Evolutionary conservation across 2,797 vertebrate genomes (phyloP), one percentile per base, ranked within the genome.

Genomic region (Sandelia bainsii): DNA sequence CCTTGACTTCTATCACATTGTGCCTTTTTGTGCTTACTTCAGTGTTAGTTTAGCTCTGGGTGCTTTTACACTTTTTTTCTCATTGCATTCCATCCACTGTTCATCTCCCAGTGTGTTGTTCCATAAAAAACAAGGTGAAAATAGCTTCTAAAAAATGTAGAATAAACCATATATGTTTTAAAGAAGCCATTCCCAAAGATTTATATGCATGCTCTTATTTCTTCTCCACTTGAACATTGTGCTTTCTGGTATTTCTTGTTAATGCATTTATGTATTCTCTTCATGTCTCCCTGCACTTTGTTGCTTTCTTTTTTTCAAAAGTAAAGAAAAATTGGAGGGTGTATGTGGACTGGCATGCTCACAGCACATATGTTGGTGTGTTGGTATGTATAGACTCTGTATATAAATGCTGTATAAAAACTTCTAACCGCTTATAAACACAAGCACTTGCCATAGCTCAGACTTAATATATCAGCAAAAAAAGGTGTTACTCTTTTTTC

Each of bases 361-460:
- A 67, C 77, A 73, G 85, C 88, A 78, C 82, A 89, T 72, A 69
- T 89, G 83, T 91, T 92, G 86, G 92, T 90, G 86, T 92, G 93
- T 94, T 93, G 32, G 81, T 89, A 93, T 95, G 93, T 95, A 95
- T 94, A 95, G 95, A 94, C 76, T 93, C 94, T 95, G 95, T 95
- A 95, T 90, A 95, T 95, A 95, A 94, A 95, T 91, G 93, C 94
- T 95, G 93, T 95, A 93, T 94, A 93, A 94, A 92, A 91, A 91
- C 72, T 81, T 93, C 84, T 94, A 90, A 80, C 93, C 92, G 91
- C 93, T 94, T 94, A 87, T 90, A 93, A 92, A 93, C 91, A 94
- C 91, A 90, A 92, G 91, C 93, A 94, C 93, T 93, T 94, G 91
- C 75, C 80, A 76, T 91, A 93, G 88, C 88, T 91, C 90, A 90